Conservation (phyloP, 2,113 vertebrate species). For the Macroglossus sobrinus region DNA sequence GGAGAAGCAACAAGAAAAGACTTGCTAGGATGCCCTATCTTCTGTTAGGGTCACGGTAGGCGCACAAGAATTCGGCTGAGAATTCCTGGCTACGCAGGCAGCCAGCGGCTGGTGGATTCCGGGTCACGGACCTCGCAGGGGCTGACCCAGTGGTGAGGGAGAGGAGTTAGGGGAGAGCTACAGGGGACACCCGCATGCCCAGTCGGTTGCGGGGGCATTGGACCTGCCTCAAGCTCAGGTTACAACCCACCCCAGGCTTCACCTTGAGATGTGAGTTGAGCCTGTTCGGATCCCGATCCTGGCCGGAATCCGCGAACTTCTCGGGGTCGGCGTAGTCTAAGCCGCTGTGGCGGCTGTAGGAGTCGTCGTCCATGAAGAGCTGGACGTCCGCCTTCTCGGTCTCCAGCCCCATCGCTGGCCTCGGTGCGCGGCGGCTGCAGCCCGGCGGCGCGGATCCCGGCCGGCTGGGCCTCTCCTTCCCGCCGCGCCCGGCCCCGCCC, state of each 20-base stretch:
- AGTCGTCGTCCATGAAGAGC: conserved; percentile 89
- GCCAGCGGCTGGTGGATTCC: rapidly evolving
- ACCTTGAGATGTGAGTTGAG: conserved; percentile 92
- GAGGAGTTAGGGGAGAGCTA: not conserved
- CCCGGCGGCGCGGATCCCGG: not conserved
- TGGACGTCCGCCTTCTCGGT: conserved; percentile 88
- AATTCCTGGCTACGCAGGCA: not conserved
- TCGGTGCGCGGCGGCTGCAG: not conserved
- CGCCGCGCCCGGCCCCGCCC: not conserved
- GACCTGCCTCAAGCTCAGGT: not conserved
- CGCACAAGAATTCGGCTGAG: not conserved
- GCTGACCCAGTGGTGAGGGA: not conserved
- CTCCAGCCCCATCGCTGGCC: conserved; percentile 87
- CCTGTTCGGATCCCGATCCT: conserved; percentile 85
- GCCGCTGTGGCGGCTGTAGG: conserved; percentile 84
- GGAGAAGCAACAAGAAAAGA: too few species aligned
- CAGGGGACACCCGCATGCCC: not conserved
- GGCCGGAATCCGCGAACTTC: conserved; percentile 64
- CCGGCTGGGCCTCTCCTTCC: not conserved
- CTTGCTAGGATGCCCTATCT: not conserved
- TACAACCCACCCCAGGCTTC: not conserved
- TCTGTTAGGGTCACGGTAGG: not conserved
- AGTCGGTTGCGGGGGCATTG: too few species aligned
- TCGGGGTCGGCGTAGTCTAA: conserved; percentile 78
- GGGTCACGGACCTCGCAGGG: not conserved